phyloP scores from a whole-genome alignment of 2,888 invertebrate species.

The Cremastinae sp. region DNA sequence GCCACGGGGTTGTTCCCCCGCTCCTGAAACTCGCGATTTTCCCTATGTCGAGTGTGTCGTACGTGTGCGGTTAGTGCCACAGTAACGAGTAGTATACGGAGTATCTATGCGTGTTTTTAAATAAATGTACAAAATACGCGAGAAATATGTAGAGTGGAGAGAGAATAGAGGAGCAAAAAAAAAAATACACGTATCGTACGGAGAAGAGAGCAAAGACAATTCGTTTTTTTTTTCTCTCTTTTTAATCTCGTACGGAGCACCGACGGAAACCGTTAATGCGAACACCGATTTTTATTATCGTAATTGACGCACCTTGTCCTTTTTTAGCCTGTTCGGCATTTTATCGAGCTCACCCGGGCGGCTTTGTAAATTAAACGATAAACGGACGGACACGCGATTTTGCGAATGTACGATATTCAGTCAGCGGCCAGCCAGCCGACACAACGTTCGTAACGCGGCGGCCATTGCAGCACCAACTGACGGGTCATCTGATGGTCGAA shows the following conservation, averaged over 20 bases:
- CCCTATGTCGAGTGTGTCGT: conserved; percentile 17
- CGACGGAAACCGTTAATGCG: conserved; percentile 44
- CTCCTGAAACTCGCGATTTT: conserved; percentile 37
- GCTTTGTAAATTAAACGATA: conserved; percentile 58
- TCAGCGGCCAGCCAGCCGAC: conserved; percentile 66
- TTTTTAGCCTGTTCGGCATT: conserved; percentile 77
- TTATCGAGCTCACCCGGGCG: conserved; percentile 61
- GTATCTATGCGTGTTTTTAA: conserved; percentile 19
- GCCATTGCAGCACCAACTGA: conserved; percentile 64
- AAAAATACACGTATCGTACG: conserved; percentile 48
- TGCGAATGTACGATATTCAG: conserved; percentile 61
- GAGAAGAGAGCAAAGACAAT: conserved; percentile 19
- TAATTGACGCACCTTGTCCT: conserved; percentile 75
- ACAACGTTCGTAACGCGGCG: conserved; percentile 66
- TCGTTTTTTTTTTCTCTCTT: conserved; percentile 31
- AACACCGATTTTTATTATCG: conserved; percentile 55
- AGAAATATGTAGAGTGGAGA: conserved; percentile 51
- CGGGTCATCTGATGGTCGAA: conserved; percentile 38
- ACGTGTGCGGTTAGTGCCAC: conserved; percentile 11
- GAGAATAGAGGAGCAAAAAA: conserved; percentile 29
- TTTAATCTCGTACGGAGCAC: conserved; percentile 44
- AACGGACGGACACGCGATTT: conserved; percentile 65
- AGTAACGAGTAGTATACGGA: conserved; percentile 6
- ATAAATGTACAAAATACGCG: conserved; percentile 31
- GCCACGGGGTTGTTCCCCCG: conserved; percentile 69